These are phyloP conservation scores for Fregata magnificens DNA, from an alignment of 2,113 vertebrate species.

Conservation along the genomic window DNA sequence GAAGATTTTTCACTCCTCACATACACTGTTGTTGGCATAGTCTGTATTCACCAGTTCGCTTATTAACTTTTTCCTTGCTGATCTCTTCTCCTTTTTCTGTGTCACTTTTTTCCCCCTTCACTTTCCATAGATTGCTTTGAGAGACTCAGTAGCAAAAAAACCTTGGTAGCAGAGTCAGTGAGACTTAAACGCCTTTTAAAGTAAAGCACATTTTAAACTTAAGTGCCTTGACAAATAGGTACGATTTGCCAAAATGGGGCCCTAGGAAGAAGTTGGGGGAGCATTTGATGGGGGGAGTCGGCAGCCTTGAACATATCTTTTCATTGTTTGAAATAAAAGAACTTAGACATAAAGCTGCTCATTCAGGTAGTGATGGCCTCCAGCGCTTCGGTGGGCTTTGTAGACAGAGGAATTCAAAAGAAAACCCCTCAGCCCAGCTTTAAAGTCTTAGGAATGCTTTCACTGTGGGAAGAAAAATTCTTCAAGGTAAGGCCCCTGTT, in stretches of 20 bases:
- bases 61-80: neutral
- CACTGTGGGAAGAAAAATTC: constrained; percentile 56
- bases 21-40: neutral
- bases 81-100: neutral
- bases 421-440: constrained; percentile 16
- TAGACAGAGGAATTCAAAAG: constrained; percentile 22
- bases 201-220: constrained; percentile 24
- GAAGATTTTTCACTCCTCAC: neutral
- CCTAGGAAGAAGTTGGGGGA: neutral
- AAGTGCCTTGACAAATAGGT: constrained; percentile 18
- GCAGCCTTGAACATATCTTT: constrained; percentile 44
- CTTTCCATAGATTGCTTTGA: neutral
- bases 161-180: neutral
- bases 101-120: neutral
- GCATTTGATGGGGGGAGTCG: constrained; percentile 7
- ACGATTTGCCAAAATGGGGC: neutral
- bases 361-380: constrained; percentile 21
- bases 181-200: constrained; percentile 11
- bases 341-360: neutral
- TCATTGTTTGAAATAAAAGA: constrained; percentile 17
- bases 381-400: neutral
- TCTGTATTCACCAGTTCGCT: neutral
- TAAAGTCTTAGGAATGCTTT: constrained; percentile 41
- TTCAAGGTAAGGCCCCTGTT: constrained; percentile 44
- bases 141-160: neutral